Evolutionary conservation across 2,113 vertebrate species (phyloP).

Genomic region (Abramis brama): DNA sequence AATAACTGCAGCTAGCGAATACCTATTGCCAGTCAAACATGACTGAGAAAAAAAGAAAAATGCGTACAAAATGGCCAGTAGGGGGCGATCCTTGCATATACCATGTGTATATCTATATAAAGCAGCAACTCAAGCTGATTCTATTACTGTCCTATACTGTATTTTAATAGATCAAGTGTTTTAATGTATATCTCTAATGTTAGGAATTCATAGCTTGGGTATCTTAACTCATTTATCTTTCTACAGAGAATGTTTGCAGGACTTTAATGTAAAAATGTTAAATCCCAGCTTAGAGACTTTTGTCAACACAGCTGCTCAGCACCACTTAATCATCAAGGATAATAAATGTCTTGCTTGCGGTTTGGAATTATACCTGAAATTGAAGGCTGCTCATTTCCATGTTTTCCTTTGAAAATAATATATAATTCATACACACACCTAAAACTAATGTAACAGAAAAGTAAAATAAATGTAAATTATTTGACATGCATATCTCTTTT

Average conservation of each 20-base stretch:
- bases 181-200: neutral
- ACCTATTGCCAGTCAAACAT: neutral
- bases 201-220: slow-evolving; percentile 10
- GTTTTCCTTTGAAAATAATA: neutral
- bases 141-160: neutral
- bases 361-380: neutral
- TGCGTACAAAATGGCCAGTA: slow-evolving; percentile 55
- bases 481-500: neutral
- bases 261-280: neutral
- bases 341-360: neutral
- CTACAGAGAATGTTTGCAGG: neutral
- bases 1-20: neutral
- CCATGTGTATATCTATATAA: neutral
- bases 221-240: slow-evolving; percentile 19
- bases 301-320: slow-evolving; percentile 15
- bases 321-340: slow-evolving; percentile 1
- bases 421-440: neutral
- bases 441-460: neutral
- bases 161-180: neutral
- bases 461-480: neutral
- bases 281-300: neutral
- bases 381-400: neutral
- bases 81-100: slow-evolving; percentile 63
- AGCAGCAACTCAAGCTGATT: neutral
- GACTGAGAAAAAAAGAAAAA: neutral